These are phyloP conservation scores for Zosterops pallidus DNA, from an alignment of 2,113 vertebrate genomes.

Conservation along the genomic window DNA sequence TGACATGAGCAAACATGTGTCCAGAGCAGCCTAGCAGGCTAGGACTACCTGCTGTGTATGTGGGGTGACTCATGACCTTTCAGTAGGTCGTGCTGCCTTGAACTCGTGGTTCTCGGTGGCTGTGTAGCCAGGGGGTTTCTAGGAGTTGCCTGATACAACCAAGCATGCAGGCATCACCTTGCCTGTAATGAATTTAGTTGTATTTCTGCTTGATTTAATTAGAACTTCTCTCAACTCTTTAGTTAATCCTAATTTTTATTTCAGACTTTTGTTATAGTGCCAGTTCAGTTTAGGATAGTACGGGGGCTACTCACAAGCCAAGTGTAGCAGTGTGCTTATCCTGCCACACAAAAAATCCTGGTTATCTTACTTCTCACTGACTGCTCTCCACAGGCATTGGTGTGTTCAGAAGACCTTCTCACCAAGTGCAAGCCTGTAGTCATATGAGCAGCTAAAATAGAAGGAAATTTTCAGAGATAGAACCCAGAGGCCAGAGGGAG, in stretches of 20 bases:
- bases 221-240: not conserved
- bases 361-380: not conserved
- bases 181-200: not conserved
- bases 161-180: not conserved
- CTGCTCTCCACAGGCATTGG: not conserved
- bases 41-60: not conserved
- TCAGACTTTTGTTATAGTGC: not conserved
- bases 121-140: not conserved
- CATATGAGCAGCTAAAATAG: not conserved
- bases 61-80: not conserved
- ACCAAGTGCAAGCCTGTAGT: not conserved
- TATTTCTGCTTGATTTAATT: not conserved
- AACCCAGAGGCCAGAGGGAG: not conserved
- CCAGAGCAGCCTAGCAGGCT: not conserved
- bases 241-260: not conserved
- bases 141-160: not conserved
- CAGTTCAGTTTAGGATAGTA: not conserved
- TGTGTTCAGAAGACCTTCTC: not conserved
- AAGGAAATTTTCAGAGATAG: not conserved
- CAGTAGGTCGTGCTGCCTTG: not conserved
- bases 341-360: not conserved
- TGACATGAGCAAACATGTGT: not conserved
- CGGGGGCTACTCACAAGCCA: not conserved
- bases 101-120: not conserved
- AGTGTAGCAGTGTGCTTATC: not conserved